These are phyloP conservation scores for Platynereis dumerilii DNA, from an alignment of 2,888 invertebrate species.

Conservation along the genomic window DNA sequence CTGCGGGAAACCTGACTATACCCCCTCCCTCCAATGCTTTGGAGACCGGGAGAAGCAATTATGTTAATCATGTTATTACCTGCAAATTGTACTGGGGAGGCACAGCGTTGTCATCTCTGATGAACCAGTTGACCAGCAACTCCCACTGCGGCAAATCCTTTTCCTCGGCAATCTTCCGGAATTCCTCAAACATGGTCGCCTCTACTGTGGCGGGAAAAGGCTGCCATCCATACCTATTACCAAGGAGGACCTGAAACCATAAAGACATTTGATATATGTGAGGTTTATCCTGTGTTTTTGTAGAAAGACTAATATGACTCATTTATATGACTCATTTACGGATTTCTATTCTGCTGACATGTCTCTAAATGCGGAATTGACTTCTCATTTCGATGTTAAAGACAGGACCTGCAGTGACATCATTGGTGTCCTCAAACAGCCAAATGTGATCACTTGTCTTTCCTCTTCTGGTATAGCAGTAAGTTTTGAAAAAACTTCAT, in stretches of 20 bases:
- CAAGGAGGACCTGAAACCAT: conserved; percentile 46
- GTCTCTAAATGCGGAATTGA: too few relatives aligned
- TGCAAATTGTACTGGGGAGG: conserved; percentile 53
- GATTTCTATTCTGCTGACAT: too few relatives aligned
- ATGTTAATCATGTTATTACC: too few relatives aligned
- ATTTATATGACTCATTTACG: background rate
- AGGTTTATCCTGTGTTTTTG: background rate
- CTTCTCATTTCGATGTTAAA: too few relatives aligned
- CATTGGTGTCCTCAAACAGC: too few relatives aligned
- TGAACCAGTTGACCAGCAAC: conserved; percentile 52
- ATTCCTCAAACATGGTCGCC: conserved; percentile 44
- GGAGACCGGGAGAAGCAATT: too few relatives aligned
- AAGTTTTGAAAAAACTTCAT: too few relatives aligned
- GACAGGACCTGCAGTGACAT: too few relatives aligned
- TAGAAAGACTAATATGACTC: background rate
- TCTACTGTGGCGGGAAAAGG: conserved; percentile 49
- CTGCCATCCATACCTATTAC: conserved; percentile 57
- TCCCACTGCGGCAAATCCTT: conserved; percentile 21
- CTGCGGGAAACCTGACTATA: too few relatives aligned
- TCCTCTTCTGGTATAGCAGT: too few relatives aligned
- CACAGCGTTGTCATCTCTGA: conserved; percentile 49
- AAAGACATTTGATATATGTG: background rate
- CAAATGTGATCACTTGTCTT: too few relatives aligned
- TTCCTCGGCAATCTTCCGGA: conserved; percentile 34
- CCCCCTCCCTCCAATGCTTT: too few relatives aligned